phyloP scores from a whole-genome alignment of 2,113 vertebrate species.

The Grammomys surdaster region DNA sequence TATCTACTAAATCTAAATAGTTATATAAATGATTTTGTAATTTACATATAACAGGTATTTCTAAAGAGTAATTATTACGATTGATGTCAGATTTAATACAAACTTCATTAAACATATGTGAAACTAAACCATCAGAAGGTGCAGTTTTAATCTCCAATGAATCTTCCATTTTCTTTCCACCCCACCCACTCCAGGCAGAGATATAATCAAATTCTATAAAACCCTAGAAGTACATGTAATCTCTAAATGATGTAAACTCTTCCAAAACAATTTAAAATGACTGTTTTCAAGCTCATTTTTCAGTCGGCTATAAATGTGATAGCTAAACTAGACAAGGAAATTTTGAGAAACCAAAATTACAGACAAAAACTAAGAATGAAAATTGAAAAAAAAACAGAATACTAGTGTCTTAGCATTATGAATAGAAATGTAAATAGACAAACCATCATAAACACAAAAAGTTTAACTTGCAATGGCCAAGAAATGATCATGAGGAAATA shows the following conservation, averaged over 20 bases:
- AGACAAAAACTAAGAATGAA: background rate
- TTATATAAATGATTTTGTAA: background rate
- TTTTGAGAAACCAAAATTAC: background rate
- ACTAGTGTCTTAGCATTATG: background rate
- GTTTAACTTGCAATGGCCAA: background rate
- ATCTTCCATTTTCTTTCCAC: background rate
- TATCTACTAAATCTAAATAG: background rate
- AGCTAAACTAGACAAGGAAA: background rate
- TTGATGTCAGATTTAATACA: background rate
- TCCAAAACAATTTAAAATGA: background rate
- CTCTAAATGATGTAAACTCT: constrained; percentile 27
- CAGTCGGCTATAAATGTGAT: background rate
- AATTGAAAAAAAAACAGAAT: background rate
- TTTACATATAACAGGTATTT: background rate
- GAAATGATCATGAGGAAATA: background rate
- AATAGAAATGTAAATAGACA: background rate
- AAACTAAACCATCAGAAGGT: background rate
- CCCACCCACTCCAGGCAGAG: background rate
- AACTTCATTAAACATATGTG: background rate
- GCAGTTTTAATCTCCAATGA: background rate
- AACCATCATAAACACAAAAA: rapidly evolving
- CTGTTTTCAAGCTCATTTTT: background rate
- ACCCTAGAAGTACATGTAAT: background rate
- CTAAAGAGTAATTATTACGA: background rate
- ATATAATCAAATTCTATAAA: constrained; percentile 3